These are phyloP conservation scores for Drosophila koepferae DNA, from an alignment of 2,888 invertebrate species.

Conservation along the genomic window DNA sequence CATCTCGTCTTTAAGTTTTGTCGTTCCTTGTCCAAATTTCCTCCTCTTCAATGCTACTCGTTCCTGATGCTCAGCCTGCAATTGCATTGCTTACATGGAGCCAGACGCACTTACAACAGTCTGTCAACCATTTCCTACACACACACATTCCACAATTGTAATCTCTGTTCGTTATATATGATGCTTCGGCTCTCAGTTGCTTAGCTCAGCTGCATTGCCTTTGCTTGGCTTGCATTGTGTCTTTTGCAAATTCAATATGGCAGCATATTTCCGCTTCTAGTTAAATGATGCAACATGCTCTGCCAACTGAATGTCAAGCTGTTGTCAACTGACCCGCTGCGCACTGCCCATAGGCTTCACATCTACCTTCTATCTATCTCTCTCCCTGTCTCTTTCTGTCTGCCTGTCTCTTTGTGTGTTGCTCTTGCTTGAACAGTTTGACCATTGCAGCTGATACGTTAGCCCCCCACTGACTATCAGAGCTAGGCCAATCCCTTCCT, in stretches of 20 bases:
- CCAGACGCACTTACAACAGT: not conserved
- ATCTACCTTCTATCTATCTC: no score
- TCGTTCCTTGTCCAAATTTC: not conserved
- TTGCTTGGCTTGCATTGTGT: slow-evolving; percentile 17
- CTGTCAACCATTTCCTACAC: not conserved
- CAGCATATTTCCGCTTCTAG: slow-evolving; percentile 64
- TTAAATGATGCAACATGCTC: slow-evolving; percentile 53
- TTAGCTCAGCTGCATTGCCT: slow-evolving; percentile 1
- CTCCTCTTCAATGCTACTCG: not conserved
- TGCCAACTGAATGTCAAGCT: slow-evolving; percentile 14
- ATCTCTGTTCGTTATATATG: slow-evolving; percentile 17
- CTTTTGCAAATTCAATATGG: slow-evolving; percentile 65
- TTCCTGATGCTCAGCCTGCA: not conserved
- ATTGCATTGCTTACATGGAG: slow-evolving; percentile 1
- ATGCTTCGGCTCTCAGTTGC: slow-evolving; percentile 5
- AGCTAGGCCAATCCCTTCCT: no score
- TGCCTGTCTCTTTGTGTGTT: not conserved
- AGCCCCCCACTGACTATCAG: not conserved
- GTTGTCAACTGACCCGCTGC: not conserved
- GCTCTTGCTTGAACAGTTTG: slow-evolving; percentile 15
- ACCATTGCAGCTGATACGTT: not conserved
- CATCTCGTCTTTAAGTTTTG: no score
- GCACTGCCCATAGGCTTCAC: not conserved
- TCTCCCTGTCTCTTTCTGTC: not conserved
- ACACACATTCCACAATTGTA: slow-evolving; percentile 3